Evolutionary conservation across 2,113 vertebrate species (phyloP), one percentile per base, ranked within the genome.

Genomic region (Bombycilla garrulus): DNA sequence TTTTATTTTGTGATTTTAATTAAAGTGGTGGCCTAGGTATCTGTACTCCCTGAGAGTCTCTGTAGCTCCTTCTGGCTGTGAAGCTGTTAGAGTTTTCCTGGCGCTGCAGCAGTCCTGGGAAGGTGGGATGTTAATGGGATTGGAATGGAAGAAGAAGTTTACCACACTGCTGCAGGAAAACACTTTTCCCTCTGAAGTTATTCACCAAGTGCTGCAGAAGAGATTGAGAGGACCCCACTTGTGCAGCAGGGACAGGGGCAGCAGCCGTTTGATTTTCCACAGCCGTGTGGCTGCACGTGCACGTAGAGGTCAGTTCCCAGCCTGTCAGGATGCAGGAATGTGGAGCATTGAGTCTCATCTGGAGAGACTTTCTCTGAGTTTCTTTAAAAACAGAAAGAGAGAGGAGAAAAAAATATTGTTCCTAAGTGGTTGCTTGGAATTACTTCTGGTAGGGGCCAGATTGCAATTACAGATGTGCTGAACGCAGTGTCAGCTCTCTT

Each of bases 401-500:
- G 15, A 5, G 4, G 50, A 65, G 60, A 16, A 61, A 85, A 94
- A 88, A 81, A 83, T 83, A 81, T 54, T 74, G 62, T 92, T 91
- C 92, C 48, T 89, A 74, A 82, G 80, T 80, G 90, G 66, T 73
- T 91, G 48, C 47, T 91, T 95, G 83, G 86, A 96, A 95, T 93
- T 92, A 85, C 64, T 96, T 92, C 72, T 91, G 79, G 80, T 82
- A 81, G 82, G 66, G 88, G 61, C 88, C 92, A 96, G 96, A 97
- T 86, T 97, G 95, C 86, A 97, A 92, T 97, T 96, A 96, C 94
- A 95, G 94, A 96, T 94, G 94, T 91, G 92, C 76, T 79, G 67
- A 93, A 66, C 0, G 25, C 92, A 53, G 57, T 79, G 78, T 96
- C 94, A 91, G 91, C 80, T 93, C 71, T 94, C 87, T 65, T 95